phyloP scores from a whole-genome alignment of 2,888 invertebrate species.

The Pyralis farinalis region DNA sequence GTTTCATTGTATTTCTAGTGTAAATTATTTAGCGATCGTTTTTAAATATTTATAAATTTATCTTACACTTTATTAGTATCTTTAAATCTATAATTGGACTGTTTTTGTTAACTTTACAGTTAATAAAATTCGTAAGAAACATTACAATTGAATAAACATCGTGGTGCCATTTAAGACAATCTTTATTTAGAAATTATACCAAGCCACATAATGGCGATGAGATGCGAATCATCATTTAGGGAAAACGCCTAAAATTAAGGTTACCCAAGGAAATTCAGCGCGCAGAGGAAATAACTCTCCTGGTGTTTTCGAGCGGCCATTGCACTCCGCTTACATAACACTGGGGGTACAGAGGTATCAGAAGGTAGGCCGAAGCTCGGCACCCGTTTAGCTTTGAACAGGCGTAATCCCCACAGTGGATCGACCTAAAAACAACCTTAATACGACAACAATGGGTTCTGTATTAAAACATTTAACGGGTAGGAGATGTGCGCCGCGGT shows the following conservation, averaged over 20 bases:
- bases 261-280: conserved; percentile 42
- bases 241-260: conserved; percentile 43
- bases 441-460: conserved; percentile 36
- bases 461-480: conserved; percentile 37
- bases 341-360: conserved; percentile 69
- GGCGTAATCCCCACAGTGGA: conserved; percentile 33
- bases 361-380: conserved; percentile 52
- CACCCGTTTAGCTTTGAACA: conserved; percentile 23
- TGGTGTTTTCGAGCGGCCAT: conserved; percentile 68
- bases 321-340: conserved; percentile 76
- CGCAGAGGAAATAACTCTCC: conserved; percentile 49
- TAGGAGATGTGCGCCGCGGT: conserved; percentile 45
- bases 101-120: too few species aligned
- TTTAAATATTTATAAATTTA: too few species aligned
- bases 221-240: conserved; percentile 38
- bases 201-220: conserved; percentile 27
- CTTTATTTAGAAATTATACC: conserved; percentile 34
- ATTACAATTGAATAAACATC: conserved; percentile 13
- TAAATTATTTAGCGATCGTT: too few species aligned
- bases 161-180: conserved; percentile 18
- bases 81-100: too few species aligned
- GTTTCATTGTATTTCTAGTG: too few species aligned
- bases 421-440: conserved; percentile 47
- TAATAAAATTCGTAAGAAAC: neutral
- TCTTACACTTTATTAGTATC: too few species aligned